Evolutionary conservation across 2,797 vertebrate genomes (phyloP).

Genomic region (Brachyalestes nurse): DNA sequence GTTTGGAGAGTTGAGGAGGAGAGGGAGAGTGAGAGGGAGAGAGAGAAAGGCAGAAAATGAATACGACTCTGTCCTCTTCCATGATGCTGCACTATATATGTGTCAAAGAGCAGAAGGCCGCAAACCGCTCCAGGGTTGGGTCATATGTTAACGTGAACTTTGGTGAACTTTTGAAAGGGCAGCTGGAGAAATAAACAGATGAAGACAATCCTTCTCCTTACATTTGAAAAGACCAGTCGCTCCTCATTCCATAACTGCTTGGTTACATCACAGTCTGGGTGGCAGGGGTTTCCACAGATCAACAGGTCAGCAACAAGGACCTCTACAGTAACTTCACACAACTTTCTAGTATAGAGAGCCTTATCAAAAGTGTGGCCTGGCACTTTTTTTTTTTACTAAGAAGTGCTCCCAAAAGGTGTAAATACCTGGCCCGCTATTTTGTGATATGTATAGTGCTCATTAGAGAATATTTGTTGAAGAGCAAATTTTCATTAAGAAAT

Average conservation of each 20-base stretch:
- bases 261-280: constrained; percentile 19
- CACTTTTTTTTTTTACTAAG: neutral
- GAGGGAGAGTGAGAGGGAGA: neutral
- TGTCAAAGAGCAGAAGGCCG: constrained; percentile 65
- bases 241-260: constrained; percentile 44
- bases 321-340: neutral
- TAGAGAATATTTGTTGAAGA: neutral
- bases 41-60: constrained; percentile 43
- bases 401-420: neutral
- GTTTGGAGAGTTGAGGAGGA: constrained; percentile 35
- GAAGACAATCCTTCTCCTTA: constrained; percentile 33
- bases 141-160: constrained; percentile 47
- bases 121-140: constrained; percentile 43
- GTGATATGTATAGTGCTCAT: neutral
- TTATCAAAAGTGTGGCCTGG: neutral
- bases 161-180: constrained; percentile 57
- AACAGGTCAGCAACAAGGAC: neutral
- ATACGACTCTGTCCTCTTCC: neutral
- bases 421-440: neutral
- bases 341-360: too few relatives aligned
- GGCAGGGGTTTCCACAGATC: neutral
- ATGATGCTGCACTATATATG: too few relatives aligned
- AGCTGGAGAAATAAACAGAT: constrained; percentile 50
- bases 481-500: neutral
- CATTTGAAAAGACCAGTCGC: constrained; percentile 51